These are phyloP conservation scores for Achroia grisella DNA, from an alignment of 1,140 invertebrate species.

Conservation along the genomic window DNA sequence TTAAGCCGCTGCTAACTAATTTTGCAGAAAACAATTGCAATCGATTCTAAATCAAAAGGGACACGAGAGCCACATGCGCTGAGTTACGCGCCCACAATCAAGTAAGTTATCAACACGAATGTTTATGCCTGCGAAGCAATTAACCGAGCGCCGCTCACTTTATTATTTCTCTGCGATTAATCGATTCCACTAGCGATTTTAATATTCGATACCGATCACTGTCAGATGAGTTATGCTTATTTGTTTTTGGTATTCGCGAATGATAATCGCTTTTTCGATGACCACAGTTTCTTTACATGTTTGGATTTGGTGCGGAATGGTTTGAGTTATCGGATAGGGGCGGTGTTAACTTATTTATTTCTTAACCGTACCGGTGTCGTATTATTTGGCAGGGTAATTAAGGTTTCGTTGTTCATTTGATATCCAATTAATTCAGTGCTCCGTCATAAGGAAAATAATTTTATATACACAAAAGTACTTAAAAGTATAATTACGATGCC, in stretches of 20 bases:
- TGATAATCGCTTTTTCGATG: constrained; percentile 8
- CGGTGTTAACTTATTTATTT: neutral
- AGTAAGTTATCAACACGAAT: constrained; percentile 32
- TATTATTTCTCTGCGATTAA: constrained; percentile 51
- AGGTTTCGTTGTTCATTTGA: no score
- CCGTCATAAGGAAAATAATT: no score
- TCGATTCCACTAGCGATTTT: constrained; percentile 54
- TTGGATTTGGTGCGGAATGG: constrained; percentile 1
- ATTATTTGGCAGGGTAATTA: no score
- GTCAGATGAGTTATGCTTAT: constrained; percentile 48
- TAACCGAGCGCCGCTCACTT: constrained; percentile 37
- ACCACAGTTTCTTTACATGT: neutral
- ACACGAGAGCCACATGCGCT: no score
- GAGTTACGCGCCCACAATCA: constrained; percentile 9
- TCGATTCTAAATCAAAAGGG: no score
- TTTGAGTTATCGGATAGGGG: constrained; percentile 10
- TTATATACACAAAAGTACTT: no score
- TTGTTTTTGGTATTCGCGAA: constrained; percentile 35
- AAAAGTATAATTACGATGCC: no score
- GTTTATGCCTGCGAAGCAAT: constrained; percentile 39
- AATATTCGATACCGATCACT: constrained; percentile 55
- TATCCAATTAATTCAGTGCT: no score
- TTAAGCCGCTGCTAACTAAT: neutral
- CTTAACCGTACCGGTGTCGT: no score
- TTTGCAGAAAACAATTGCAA: no score